These are phyloP conservation scores for Tachycineta bicolor DNA, from an alignment of 2,113 vertebrate genomes.

Conservation along the genomic window DNA sequence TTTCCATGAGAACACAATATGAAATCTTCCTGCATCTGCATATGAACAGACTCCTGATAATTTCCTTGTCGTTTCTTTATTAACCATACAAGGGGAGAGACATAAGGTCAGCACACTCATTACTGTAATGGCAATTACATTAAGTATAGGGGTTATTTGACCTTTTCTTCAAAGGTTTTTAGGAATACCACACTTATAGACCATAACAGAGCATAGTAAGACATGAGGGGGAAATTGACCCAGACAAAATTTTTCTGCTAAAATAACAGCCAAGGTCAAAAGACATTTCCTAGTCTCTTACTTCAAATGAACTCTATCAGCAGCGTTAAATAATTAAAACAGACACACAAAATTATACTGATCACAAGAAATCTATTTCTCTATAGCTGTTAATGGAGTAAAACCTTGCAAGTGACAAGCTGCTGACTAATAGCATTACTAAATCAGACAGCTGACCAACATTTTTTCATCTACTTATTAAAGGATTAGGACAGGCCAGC, in stretches of 20 bases:
- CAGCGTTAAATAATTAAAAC: neutral
- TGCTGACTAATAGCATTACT: slow-evolving; percentile 44
- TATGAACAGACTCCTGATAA: neutral
- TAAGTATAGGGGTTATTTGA: neutral
- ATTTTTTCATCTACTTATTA: slow-evolving; percentile 31
- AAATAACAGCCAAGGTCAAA: neutral
- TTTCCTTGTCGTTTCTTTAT: neutral
- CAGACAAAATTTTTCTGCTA: neutral
- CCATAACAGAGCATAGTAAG: neutral
- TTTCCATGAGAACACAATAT: neutral
- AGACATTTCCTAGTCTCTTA: neutral
- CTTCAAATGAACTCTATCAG: neutral
- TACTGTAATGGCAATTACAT: neutral
- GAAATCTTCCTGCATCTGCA: neutral
- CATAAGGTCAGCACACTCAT: neutral
- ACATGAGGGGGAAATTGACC: neutral
- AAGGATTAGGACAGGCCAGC: neutral
- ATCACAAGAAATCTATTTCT: neutral
- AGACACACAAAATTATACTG: slow-evolving; percentile 1
- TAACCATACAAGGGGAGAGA: neutral
- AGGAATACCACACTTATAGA: neutral
- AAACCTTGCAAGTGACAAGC: slow-evolving; percentile 17
- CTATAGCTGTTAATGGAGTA: neutral
- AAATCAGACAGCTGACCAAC: slow-evolving; percentile 24
- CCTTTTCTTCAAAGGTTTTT: neutral